Conservation (phyloP, 1,140 invertebrate genomes). For the Drosophila sproati region DNA sequence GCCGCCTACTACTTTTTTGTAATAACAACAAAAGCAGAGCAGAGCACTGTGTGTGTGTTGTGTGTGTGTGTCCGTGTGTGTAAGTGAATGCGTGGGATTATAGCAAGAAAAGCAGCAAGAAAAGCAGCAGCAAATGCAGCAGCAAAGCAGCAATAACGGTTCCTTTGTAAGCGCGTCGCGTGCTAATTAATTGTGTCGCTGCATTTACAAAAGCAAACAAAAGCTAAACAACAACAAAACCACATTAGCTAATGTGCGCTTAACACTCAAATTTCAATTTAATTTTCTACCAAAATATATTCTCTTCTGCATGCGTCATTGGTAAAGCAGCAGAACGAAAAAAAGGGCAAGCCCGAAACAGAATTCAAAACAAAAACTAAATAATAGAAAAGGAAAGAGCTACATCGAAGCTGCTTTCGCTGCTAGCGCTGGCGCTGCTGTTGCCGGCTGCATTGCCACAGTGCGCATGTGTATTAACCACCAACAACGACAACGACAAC, state of each 20-base stretch:
- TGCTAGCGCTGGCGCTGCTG: constrained; percentile 37
- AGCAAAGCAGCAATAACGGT: constrained; percentile 14
- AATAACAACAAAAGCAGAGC: constrained; percentile 37
- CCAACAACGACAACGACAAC: constrained; percentile 31
- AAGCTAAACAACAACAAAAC: constrained; percentile 26
- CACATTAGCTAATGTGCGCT: constrained; percentile 62
- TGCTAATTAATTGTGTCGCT: constrained; percentile 52
- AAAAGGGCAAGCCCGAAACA: constrained; percentile 50
- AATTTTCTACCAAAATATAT: constrained; percentile 45
- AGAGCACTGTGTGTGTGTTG: constrained; percentile 16
- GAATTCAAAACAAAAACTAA: constrained; percentile 62
- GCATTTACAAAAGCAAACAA: constrained; percentile 53
- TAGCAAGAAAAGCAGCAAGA: constrained; percentile 23
- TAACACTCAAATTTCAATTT: constrained; percentile 66
- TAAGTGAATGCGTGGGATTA: constrained; percentile 34
- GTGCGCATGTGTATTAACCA: constrained; percentile 68
- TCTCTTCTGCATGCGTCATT: constrained; percentile 63
- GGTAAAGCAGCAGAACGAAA: constrained; percentile 46
- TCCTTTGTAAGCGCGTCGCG: constrained; percentile 40
- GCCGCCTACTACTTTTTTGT: constrained; percentile 51
- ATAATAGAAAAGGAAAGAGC: constrained; percentile 23
- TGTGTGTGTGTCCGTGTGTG: constrained; percentile 18
- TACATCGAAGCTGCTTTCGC: constrained; percentile 29
- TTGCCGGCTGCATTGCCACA: constrained; percentile 51
- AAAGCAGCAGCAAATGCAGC: constrained; percentile 6